Conservation (phyloP, 2,888 invertebrate species). For the Eupeodes luniger region DNA sequence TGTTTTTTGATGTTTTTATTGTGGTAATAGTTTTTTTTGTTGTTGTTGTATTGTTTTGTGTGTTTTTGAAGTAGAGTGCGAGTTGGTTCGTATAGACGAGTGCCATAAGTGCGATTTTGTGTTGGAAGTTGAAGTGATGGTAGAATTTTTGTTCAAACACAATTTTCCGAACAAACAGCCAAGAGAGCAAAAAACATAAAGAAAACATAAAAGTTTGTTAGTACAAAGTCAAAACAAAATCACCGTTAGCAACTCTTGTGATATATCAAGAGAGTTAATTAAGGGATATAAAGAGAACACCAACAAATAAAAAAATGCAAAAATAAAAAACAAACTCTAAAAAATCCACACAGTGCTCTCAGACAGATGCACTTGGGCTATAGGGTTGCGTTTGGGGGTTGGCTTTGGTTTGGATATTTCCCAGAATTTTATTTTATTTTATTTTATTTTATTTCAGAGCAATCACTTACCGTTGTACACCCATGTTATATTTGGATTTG, state of each 20-base stretch:
- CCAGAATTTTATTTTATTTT: slow-evolving; percentile 24
- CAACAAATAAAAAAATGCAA: slow-evolving; percentile 51
- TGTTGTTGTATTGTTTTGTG: neutral
- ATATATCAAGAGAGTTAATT: slow-evolving; percentile 69
- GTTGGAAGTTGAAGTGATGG: slow-evolving; percentile 46
- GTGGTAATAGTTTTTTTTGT: slow-evolving; percentile 11
- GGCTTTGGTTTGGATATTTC: slow-evolving; percentile 14
- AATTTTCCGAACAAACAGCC: slow-evolving; percentile 52
- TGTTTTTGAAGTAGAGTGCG: slow-evolving; percentile 24
- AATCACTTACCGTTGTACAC: slow-evolving; percentile 91
- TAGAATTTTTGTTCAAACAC: slow-evolving; percentile 53
- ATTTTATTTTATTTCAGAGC: slow-evolving; percentile 16
- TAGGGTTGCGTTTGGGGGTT: neutral
- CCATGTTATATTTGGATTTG: slow-evolving; percentile 96
- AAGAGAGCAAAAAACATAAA: slow-evolving; percentile 58
- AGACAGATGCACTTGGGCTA: slow-evolving; percentile 54
- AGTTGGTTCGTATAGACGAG: slow-evolving; percentile 4
- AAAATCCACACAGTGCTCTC: slow-evolving; percentile 53
- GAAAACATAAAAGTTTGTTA: slow-evolving; percentile 62
- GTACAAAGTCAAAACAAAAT: slow-evolving; percentile 60
- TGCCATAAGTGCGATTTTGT: slow-evolving; percentile 69
- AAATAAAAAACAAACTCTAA: slow-evolving; percentile 11
- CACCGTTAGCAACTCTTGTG: slow-evolving; percentile 71
- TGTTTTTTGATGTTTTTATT: slow-evolving; percentile 25
- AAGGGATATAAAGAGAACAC: slow-evolving; percentile 66